Evolutionary conservation across 2,113 vertebrate genomes (phyloP).

Genomic region (Chaetodon auriga): DNA sequence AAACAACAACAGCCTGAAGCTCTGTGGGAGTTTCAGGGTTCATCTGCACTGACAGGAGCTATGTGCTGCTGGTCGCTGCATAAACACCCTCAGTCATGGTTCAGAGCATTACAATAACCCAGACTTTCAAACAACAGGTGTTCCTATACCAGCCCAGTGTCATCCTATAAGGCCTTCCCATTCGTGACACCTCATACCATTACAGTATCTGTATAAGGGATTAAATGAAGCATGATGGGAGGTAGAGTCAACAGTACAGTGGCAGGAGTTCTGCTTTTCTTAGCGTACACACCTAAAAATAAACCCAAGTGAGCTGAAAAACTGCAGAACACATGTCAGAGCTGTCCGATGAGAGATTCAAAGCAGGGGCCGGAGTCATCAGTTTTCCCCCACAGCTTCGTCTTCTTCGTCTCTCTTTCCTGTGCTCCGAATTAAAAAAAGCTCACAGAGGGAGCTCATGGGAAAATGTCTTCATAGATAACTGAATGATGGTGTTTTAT

Average conservation of each 20-base stretch:
- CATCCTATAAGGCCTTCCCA: slow-evolving; percentile 14
- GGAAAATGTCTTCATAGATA: slow-evolving; percentile 66
- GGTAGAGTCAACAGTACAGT: slow-evolving; percentile 48
- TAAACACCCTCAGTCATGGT: slow-evolving; percentile 66
- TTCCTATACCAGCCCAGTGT: slow-evolving; percentile 32
- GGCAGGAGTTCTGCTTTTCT: slow-evolving; percentile 41
- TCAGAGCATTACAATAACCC: slow-evolving; percentile 60
- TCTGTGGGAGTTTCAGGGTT: slow-evolving; percentile 58
- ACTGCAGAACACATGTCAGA: slow-evolving; percentile 59
- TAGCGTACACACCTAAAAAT: slow-evolving; percentile 58
- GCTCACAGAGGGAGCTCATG: slow-evolving; percentile 49
- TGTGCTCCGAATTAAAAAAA: slow-evolving; percentile 50
- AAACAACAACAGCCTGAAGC: slow-evolving; percentile 37
- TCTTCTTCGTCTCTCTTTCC: slow-evolving; percentile 33
- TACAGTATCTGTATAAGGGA: slow-evolving; percentile 51
- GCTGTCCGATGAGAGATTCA: slow-evolving; percentile 21
- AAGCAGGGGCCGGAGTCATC: slow-evolving; percentile 39
- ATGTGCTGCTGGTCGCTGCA: slow-evolving; percentile 51
- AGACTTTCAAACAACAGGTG: slow-evolving; percentile 70
- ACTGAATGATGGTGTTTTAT: slow-evolving; percentile 51
- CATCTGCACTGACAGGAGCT: slow-evolving; percentile 35
- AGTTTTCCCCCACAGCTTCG: slow-evolving; percentile 28
- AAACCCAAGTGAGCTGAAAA: slow-evolving; percentile 54
- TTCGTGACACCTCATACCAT: slow-evolving; percentile 26
- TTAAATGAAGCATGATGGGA: slow-evolving; percentile 54